Base-by-base conservation (phyloP, 2,888 invertebrate genomes). In the Meghimatium bilineatum region DNA sequence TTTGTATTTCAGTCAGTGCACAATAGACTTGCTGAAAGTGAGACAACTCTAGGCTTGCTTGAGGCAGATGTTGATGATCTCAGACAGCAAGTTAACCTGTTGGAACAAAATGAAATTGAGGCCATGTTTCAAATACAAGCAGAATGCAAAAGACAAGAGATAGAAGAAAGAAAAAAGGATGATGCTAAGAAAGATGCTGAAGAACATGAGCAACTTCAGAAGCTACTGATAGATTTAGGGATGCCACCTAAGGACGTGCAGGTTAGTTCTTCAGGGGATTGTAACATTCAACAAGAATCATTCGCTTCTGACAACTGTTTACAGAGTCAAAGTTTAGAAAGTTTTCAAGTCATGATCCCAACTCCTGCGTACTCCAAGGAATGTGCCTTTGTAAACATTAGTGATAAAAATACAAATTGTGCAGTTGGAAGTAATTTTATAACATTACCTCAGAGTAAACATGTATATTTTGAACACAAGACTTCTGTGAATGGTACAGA, bases 21-120 rank as follows among this genome's bases (percentile, higher is more conserved):
- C 29, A 75, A 36, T 23, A 69, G 81, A 74, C 56, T 86, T 52
- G 63, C 63, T 14, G 78, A 85, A 74, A 85, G 85, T 49, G 86
- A 86, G 49, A 74, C 36, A 49, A 29, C 38, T 29, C 67, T 81
- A 6, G 83, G 76, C 6, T 63, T 56, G 12, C 76, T 85, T 29
- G 85, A 86, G 36, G 78, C 52, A 38, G 86, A 86, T 34, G 83
- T 86, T 56, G n/a, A 10, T 56, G n/a, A 26, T 38, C 75, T 86
- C 17, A 66, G 75, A 80, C 36, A 52, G 20, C 74, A 67, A 29
- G 26, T 78, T 32, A 29, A 71, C n/a, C 32, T 67, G 52, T 67
- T 83, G 44, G 74, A 77, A 8, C 76, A 77, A 72, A 69, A 81
- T 52, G 84, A 84, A 32, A 44, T 56, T 69, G 52, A 66, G 12